Conservation (phyloP, 2,888 invertebrate species). For the Ormyrus thymus region DNA sequence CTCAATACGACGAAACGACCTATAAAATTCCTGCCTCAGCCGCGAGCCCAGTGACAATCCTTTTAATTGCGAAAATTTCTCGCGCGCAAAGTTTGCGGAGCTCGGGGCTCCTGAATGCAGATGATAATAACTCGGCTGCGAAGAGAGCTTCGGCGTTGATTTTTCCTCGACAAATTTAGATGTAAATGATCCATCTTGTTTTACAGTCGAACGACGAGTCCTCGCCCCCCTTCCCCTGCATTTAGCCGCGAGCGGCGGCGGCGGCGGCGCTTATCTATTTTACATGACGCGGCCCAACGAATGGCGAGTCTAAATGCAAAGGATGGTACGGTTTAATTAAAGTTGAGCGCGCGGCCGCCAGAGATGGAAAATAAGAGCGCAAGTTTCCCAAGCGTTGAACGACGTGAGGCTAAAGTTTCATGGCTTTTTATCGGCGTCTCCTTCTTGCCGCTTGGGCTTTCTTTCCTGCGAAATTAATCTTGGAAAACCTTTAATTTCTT, state of each 20-base stretch:
- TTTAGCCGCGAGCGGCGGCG: slow-evolving; percentile 32
- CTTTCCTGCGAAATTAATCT: slow-evolving; percentile 56
- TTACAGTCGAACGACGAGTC: slow-evolving; percentile 44
- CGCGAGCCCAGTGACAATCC: slow-evolving; percentile 9
- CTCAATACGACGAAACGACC: slow-evolving; percentile 4
- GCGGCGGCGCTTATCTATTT: slow-evolving; percentile 54
- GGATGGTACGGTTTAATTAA: slow-evolving; percentile 61
- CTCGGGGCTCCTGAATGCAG: not conserved
- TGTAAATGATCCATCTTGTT: slow-evolving; percentile 56
- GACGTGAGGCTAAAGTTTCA: slow-evolving; percentile 50
- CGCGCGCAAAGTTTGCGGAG: not conserved
- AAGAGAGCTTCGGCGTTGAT: slow-evolving; percentile 1
- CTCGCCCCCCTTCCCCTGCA: not conserved
- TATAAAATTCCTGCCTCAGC: not conserved
- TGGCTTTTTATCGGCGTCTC: slow-evolving; percentile 54
- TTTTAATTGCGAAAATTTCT: slow-evolving; percentile 35
- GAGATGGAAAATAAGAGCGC: slow-evolving; percentile 38
- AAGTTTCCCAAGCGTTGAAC: slow-evolving; percentile 35
- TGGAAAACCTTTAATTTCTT: slow-evolving; percentile 26
- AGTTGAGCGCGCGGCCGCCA: slow-evolving; percentile 55
- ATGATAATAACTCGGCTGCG: not conserved
- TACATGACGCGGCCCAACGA: slow-evolving; percentile 58
- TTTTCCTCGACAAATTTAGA: slow-evolving; percentile 52
- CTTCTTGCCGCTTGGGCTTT: slow-evolving; percentile 21
- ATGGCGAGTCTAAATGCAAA: slow-evolving; percentile 62